Evolutionary conservation across 2,888 invertebrate genomes (phyloP), one percentile per base, ranked within the genome.

Genomic region (Catotricha subobsoleta): DNA sequence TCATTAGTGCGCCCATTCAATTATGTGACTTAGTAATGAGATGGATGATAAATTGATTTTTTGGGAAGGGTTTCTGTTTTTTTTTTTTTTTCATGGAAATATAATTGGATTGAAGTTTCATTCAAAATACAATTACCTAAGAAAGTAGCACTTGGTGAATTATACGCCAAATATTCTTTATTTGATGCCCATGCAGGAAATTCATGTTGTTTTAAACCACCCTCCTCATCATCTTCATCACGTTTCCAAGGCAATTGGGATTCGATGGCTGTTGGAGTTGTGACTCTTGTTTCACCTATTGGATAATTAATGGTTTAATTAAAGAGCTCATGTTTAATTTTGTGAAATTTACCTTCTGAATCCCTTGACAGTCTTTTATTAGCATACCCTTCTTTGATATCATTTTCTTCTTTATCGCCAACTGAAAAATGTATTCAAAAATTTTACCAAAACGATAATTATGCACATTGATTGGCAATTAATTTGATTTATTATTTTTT

Each of bases 121-220:
- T n/a, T n/a, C n/a, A n/a, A 37, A 40, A 27, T 38, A 13, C 45
- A 45, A 55, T 68, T 71, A 86, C 87, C 87, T 67, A 90, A 68
- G 66, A 87, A 87, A 43, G 88, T 90, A 39, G 86, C 84, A 9
- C 87, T 87, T 3, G 90, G 90, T 40, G 90, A 90, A 58, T 78
- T 84, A 57, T 90, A 90, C 12, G 86, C 82, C 52, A 90, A 67
- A 58, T 92, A 92, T 55, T 92, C 90, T 58, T 90, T 87, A 60
- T 91, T 92, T 27, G 87, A 83, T 34, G 90, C 90, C 92, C 92
- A 94, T 12, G 88, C 78, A 10, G 92, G 92, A 57, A 91, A 91
- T 60, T 92, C 91, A 33, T 81, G 80, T 57, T 84, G 84, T 52
- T 80, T 74, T 40, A 79, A 62, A 50, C 79, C 72, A 59, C 72